Evolutionary conservation across 2,888 invertebrate species (phyloP).

Genomic region (Sinopyrophorus schimmeli): DNA sequence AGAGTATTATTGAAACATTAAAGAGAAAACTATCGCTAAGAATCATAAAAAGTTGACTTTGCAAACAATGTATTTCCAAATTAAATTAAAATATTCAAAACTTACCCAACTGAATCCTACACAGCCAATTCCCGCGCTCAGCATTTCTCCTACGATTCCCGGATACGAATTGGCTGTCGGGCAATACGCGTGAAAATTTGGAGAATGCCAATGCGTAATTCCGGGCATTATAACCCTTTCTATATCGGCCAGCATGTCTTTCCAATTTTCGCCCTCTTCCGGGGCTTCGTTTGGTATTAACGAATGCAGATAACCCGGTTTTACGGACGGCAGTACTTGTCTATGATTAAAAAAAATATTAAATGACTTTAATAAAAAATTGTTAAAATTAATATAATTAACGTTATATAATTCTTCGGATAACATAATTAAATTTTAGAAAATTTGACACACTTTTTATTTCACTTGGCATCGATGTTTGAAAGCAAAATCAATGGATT

Average conservation of each 20-base stretch:
- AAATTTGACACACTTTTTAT: no score
- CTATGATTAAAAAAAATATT: no score
- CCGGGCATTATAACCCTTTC: constrained; percentile 90
- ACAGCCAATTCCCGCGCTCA: constrained; percentile 81
- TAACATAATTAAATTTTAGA: no score
- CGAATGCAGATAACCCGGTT: constrained; percentile 86
- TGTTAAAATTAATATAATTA: constrained; percentile 4
- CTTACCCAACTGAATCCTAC: constrained; percentile 91
- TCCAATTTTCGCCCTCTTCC: constrained; percentile 80
- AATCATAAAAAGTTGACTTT: neutral
- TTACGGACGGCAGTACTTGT: constrained; percentile 82
- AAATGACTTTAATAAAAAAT: no score
- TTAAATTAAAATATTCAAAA: neutral
- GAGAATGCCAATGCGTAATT: constrained; percentile 93
- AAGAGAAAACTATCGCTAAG: constrained; percentile 18
- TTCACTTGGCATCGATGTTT: no score
- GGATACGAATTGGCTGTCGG: constrained; percentile 88
- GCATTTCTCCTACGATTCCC: constrained; percentile 79
- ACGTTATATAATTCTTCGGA: neutral
- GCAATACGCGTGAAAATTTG: constrained; percentile 90
- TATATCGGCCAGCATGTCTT: constrained; percentile 82
- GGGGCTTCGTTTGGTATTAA: constrained; percentile 84
- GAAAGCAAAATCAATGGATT: no score
- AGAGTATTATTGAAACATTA: constrained; percentile 16
- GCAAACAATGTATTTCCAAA: neutral